phyloP scores from a whole-genome alignment of 2,113 vertebrate species.

The Mastomys coucha region DNA sequence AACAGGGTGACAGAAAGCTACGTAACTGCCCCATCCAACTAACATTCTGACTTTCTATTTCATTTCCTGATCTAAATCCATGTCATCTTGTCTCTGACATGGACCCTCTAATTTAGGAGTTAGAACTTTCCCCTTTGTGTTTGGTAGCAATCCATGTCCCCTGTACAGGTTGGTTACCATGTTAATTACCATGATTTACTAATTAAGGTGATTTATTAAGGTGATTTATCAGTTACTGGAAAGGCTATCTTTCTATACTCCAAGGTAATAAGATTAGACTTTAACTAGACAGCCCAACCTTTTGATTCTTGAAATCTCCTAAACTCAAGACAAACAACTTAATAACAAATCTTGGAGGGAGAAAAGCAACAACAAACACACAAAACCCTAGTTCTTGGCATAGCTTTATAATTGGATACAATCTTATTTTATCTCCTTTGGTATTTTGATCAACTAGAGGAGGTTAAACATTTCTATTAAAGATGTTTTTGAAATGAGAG shows the following conservation, averaged over 20 bases:
- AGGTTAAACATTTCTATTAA: background rate
- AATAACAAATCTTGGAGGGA: background rate
- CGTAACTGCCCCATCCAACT: background rate
- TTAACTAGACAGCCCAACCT: background rate
- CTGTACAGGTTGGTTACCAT: background rate
- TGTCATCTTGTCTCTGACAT: background rate
- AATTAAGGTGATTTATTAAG: background rate
- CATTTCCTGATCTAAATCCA: background rate
- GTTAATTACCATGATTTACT: background rate
- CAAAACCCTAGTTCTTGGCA: background rate
- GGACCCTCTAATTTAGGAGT: background rate
- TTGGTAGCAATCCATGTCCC: background rate
- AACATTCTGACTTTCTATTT: background rate
- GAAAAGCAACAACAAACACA: background rate
- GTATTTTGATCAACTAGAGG: background rate
- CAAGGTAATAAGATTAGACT: background rate
- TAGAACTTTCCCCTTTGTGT: background rate
- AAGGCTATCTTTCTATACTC: background rate
- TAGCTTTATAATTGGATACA: background rate
- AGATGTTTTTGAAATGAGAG: background rate
- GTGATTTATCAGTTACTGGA: background rate
- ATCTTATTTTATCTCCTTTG: background rate
- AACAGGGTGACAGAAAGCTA: background rate
- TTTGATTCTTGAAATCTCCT: background rate
- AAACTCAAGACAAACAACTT: constrained; percentile 10